Conservation (phyloP, 2,888 invertebrate species). For the Uropetala carovei region DNA sequence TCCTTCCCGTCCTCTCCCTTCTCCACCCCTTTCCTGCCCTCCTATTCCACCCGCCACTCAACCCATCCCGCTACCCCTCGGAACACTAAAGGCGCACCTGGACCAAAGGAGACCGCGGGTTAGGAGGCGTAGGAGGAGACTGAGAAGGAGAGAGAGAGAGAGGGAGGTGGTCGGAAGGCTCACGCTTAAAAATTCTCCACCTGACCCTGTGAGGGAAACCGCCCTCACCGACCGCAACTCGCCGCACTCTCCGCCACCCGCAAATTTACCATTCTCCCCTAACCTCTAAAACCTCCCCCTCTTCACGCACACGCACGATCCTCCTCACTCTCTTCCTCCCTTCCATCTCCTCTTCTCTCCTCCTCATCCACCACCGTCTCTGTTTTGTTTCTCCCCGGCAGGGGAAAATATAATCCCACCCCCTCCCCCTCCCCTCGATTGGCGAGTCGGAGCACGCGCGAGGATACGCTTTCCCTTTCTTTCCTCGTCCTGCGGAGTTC, state of each 20-base stretch:
- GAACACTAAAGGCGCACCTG: neutral
- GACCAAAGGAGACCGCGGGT: neutral
- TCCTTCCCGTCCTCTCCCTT: neutral
- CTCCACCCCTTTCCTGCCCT: neutral
- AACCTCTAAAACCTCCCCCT: neutral
- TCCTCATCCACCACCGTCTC: neutral
- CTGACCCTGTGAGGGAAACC: slow-evolving; percentile 54
- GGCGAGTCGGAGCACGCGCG: slow-evolving; percentile 49
- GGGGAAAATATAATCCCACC: slow-evolving; percentile 30
- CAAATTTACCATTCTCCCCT: neutral
- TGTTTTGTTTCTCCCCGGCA: slow-evolving; percentile 34
- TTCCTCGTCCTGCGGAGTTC: slow-evolving; percentile 33
- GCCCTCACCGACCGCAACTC: neutral
- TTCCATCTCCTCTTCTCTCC: neutral
- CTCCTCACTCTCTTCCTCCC: neutral
- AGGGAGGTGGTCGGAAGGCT: neutral
- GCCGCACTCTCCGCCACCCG: neutral
- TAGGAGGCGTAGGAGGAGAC: neutral
- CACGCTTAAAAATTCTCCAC: slow-evolving; percentile 58
- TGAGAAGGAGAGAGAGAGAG: neutral
- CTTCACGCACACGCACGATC: neutral
- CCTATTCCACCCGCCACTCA: neutral
- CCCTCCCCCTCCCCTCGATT: neutral
- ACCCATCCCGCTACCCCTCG: neutral
- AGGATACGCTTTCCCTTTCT: slow-evolving; percentile 48